These are phyloP conservation scores for Hemitrygon akajei DNA, from an alignment of 2,797 vertebrate species.

Conservation along the genomic window DNA sequence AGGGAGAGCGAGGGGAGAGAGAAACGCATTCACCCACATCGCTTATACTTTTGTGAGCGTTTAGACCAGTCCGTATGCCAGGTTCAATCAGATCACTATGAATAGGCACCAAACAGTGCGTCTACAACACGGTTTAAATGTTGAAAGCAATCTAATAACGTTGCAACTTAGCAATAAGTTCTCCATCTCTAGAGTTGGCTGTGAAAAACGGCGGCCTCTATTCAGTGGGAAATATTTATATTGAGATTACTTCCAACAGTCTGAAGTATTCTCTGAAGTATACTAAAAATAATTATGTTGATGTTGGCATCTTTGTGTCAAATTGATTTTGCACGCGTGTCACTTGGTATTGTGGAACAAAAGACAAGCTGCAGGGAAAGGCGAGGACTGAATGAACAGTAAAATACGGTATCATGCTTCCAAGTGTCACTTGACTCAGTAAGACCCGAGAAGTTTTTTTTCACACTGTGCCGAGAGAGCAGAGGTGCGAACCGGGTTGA, in stretches of 20 bases:
- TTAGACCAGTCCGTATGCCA: slow-evolving; percentile 3
- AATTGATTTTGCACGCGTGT: slow-evolving; percentile 35
- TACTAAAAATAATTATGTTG: background rate
- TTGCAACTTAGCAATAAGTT: background rate
- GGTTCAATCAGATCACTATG: background rate
- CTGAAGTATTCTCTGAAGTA: background rate
- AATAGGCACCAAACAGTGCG: background rate
- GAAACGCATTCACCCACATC: background rate
- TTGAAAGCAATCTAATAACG: background rate
- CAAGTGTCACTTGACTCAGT: slow-evolving; percentile 18
- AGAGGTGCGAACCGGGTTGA: background rate
- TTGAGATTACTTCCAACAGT: background rate
- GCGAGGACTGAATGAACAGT: background rate
- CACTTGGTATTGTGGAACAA: slow-evolving; percentile 13
- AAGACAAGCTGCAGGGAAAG: background rate
- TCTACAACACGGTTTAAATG: background rate
- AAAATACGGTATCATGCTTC: slow-evolving; percentile 35
- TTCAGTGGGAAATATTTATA: background rate
- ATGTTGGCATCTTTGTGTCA: slow-evolving; percentile 5
- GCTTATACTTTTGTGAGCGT: background rate
- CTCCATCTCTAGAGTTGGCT: too few species aligned
- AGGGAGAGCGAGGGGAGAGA: background rate
- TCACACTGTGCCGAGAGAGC: background rate
- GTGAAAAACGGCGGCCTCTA: background rate
- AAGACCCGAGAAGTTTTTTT: background rate